Conservation (phyloP, 2,888 invertebrate genomes). For the Eudasyphora cyanicolor region DNA sequence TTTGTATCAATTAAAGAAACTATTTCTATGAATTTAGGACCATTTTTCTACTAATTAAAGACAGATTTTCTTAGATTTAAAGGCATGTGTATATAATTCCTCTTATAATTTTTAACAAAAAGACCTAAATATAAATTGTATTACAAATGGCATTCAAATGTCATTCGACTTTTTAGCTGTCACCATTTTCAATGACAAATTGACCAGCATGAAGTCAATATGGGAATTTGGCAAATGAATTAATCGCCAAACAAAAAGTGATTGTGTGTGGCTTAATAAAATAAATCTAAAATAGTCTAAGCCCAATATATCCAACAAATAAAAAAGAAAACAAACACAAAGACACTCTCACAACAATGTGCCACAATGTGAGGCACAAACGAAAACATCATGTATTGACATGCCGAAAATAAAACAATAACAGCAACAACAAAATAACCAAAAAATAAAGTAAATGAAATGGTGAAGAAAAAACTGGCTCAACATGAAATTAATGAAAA, state of each 20-base stretch:
- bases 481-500: slow-evolving; percentile 57
- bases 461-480: slow-evolving; percentile 31
- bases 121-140: too few species aligned
- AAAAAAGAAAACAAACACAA: not conserved
- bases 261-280: not conserved
- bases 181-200: too few species aligned
- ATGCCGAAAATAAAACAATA: slow-evolving; percentile 20
- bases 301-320: not conserved
- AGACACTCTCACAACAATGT: not conserved
- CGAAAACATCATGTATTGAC: not conserved
- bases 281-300: not conserved
- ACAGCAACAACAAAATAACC: slow-evolving; percentile 29
- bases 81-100: too few species aligned
- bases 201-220: too few species aligned
- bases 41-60: too few species aligned
- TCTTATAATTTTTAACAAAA: too few species aligned
- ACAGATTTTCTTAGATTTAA: too few species aligned
- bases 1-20: too few species aligned
- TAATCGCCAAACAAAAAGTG: not conserved
- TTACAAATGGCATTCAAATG: too few species aligned
- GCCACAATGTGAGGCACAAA: not conserved
- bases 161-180: too few species aligned
- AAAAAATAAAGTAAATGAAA: not conserved
- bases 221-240: not conserved
- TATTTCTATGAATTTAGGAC: too few species aligned